Base-by-base conservation (phyloP, 2,113 vertebrate genomes). In the Mobula hypostoma region DNA sequence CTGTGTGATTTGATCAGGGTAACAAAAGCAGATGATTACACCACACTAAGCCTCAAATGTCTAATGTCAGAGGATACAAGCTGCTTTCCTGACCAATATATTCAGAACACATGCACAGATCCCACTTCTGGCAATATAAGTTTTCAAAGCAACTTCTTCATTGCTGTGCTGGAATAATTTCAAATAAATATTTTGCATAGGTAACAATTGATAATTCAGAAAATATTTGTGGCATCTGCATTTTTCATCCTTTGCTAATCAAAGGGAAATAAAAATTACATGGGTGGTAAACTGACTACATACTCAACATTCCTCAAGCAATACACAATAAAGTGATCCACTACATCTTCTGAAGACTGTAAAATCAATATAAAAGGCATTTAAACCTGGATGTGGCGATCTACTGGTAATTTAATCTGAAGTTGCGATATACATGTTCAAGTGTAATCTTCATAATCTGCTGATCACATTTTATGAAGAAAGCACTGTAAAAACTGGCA, bases 141-240 rank as follows among this genome's bases (percentile, higher is more conserved):
- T 15, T 7, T 74, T 76, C 70, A 76, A 91, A 93, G 91, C 9
- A 93, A 93, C 40, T 93, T 74, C 68, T 76, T 29, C 21, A 76
- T 74, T 93, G 36, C 19, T 29, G 74, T 29, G 40, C 32, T 93
- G 91, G 36, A 76, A 76, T 93, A 93, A 93, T 74, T 74, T 48
- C 36, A 93, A 74, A 93, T 74, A 93, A 93, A 74, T 32, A 56
- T 76, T 76, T 93, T 21, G 68, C 40, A 27, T 72, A 29, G 24
- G 15, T 32, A 19, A 93, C 36, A 40, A 74, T 76, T 93, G 88
- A 74, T 56, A 15, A 36, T 74, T 93, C 68, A 93, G 68, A 74
- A 93, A 93, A 93, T 74, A 93, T 93, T 40, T 74, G 40, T 93
- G 68, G 70, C 36, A 56, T 93, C 74, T 93, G 36, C 21, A 93